Evolutionary conservation across 1,140 invertebrate genomes (phyloP), one percentile per base, ranked within the genome.

Genomic region (Drosophila bifasciata): DNA sequence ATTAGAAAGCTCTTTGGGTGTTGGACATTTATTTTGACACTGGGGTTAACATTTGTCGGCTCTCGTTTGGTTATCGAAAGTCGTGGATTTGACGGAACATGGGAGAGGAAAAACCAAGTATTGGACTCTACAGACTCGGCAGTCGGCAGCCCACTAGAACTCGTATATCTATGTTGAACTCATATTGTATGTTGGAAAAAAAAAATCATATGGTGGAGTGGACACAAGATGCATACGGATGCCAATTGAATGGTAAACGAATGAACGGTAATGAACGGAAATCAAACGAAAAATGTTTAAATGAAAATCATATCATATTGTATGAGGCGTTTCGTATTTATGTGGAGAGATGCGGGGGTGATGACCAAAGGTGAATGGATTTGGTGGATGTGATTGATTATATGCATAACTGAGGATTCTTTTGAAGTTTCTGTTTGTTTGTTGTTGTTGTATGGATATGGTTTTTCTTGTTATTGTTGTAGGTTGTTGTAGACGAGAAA

Each of bases 11-110:
- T 72, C 36, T 69, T 39, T 16, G 50, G 45, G 46, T 51, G 55
- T 63, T 49, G 40, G 52, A 59, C 50, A n/a, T 23, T 16, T 52
- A 48, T 79, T 53, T 66, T 19, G 41, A 60, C 43, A 69, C 63
- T 79, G 63, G 1, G 21, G 63, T 13, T 78, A 63, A 66, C 58
- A 59, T 56, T 58, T 67, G 32, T 56, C 46, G 83, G 85, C 53
- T 76, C 67, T 66, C 72, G 79, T 76, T 88, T 88, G 84, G 79
- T 67, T 56, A 88, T 88, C 83, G 83, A 88, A 76, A 79, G 76
- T 89, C 83, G 75, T 72, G 83, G 83, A 88, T 88, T 88, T 88
- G 83, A 88, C 79, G 78, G 53, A 75, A 75, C 41, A 48, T 57
- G 67, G 52, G 44, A 53, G 48, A 59, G 52, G 60, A 76, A 78